Evolutionary conservation across 1,140 invertebrate species (phyloP).

Genomic region (Euwallacea fornicatus): DNA sequence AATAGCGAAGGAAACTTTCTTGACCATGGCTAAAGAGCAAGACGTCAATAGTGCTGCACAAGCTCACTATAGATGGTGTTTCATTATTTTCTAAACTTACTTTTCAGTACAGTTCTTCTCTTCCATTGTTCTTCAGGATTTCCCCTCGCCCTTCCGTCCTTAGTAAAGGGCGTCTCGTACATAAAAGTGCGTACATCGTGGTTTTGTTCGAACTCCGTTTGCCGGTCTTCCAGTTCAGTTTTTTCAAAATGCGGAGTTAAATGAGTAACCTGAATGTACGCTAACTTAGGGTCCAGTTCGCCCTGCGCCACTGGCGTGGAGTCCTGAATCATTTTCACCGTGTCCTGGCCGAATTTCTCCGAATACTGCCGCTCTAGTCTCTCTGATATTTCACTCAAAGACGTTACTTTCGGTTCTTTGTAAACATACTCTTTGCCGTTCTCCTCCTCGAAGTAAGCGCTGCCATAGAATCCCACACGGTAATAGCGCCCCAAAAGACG

Average conservation of each 20-base stretch:
- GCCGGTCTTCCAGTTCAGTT: slow-evolving; percentile 63
- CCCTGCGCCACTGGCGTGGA: slow-evolving; percentile 77
- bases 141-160: slow-evolving; percentile 76
- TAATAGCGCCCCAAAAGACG: slow-evolving; percentile 89
- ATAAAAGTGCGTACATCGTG: slow-evolving; percentile 87
- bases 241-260: slow-evolving; percentile 79
- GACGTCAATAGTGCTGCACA: too few relatives aligned
- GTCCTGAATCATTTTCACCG: slow-evolving; percentile 90
- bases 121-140: slow-evolving; percentile 87
- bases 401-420: slow-evolving; percentile 93
- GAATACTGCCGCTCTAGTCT: slow-evolving; percentile 75
- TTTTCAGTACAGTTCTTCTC: slow-evolving; percentile 80
- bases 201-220: slow-evolving; percentile 82
- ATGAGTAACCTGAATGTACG: slow-evolving; percentile 91
- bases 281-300: slow-evolving; percentile 79
- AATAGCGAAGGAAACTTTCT: neutral
- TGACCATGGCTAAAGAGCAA: too few relatives aligned
- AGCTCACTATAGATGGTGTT: too few relatives aligned
- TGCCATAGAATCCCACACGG: slow-evolving; percentile 79
- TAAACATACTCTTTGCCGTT: slow-evolving; percentile 91
- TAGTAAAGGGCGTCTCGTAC: slow-evolving; percentile 92
- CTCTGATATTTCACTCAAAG: slow-evolving; percentile 90
- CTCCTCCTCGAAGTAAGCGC: slow-evolving; percentile 90
- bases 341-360: slow-evolving; percentile 83
- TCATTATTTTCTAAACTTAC: slow-evolving; percentile 54